Base-by-base conservation (phyloP, 1,140 invertebrate genomes). In the Drosophila biarmipes region DNA sequence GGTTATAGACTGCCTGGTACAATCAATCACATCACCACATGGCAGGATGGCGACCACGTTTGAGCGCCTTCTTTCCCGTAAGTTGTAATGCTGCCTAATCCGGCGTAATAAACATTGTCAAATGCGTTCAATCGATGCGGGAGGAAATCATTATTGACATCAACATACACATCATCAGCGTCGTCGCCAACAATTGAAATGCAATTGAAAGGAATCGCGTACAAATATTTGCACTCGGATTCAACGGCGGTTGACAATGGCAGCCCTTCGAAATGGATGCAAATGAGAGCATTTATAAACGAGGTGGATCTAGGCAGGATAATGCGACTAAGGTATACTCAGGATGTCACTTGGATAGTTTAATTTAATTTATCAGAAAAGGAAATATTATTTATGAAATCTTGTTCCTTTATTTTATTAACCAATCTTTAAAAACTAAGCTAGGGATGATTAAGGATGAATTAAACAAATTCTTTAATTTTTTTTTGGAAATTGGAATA, bases 1-100 rank as follows among this genome's bases (percentile, higher is more conserved):
- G 21, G 5, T 8, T 21, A 21, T 40, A 40, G 10, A 37, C 37
- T 27, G 53, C 37, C 53, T 15, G 69, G 35, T 43, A 64, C 64
- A 86, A 82, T 86, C 82, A 87, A 87, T 87, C 82, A 76, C 74
- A 87, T 87, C 79, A 72, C 64, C 63, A 51, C 63, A 52, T 67
- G 35, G 61, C 63, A 68, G 57, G 80, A 43, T 66, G 48, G 72
- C 64, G 73, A 69, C 45, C 38, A 31, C 34, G 56, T 34, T 49
- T 19, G 52, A 64, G 45, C 52, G 43, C 53, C 53, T 42, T 63
- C 54, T 49, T 38, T 19, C 37, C 45, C 56, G 73, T 49, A 56
- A 68, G 84, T 86, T 75, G 86, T 87, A 89, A 87, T 87, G 82
- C 84, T 82, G 82, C 84, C 84, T 87, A 87, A 87, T 87, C 82